Conservation (phyloP, 2,888 invertebrate species). For the Microctonus aethiopoides region DNA sequence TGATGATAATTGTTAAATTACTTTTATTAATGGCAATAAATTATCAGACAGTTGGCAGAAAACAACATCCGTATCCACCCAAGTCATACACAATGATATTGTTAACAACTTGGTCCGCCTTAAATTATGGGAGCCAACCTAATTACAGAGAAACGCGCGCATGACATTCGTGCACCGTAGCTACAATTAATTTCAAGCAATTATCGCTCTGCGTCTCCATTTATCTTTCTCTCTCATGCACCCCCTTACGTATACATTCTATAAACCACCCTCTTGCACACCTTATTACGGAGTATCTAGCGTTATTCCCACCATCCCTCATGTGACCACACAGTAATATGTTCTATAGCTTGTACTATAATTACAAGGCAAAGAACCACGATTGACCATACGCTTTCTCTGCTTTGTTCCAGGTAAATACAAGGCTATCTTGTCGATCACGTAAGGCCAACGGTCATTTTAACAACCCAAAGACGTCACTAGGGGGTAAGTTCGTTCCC, state of each 20-base stretch:
- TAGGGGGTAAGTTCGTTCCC: conserved; percentile 35
- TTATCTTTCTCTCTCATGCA: conserved; percentile 32
- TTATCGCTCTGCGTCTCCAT: conserved; percentile 53
- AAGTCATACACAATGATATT: conserved; percentile 48
- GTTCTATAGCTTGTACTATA: background rate
- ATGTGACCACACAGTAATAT: background rate
- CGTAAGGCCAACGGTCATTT: conserved; percentile 17
- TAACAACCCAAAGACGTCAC: background rate
- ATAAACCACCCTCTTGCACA: conserved; percentile 7
- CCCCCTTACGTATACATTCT: background rate
- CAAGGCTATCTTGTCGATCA: conserved; percentile 34
- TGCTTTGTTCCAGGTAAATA: conserved; percentile 55
- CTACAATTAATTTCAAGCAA: conserved; percentile 65
- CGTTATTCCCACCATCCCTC: background rate
- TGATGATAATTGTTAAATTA: conserved; percentile 30
- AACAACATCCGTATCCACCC: conserved; percentile 19
- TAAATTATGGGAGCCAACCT: conserved; percentile 61
- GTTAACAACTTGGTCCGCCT: conserved; percentile 61
- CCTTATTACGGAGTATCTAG: conserved; percentile 22
- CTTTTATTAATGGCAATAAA: conserved; percentile 30
- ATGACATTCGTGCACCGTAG: conserved; percentile 61
- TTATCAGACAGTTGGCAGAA: conserved; percentile 34
- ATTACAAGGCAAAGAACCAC: background rate
- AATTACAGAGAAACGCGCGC: conserved; percentile 60
- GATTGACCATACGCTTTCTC: conserved; percentile 1